Evolutionary conservation across 2,888 invertebrate species (phyloP).

Genomic region (Meiosimyza decipiens): DNA sequence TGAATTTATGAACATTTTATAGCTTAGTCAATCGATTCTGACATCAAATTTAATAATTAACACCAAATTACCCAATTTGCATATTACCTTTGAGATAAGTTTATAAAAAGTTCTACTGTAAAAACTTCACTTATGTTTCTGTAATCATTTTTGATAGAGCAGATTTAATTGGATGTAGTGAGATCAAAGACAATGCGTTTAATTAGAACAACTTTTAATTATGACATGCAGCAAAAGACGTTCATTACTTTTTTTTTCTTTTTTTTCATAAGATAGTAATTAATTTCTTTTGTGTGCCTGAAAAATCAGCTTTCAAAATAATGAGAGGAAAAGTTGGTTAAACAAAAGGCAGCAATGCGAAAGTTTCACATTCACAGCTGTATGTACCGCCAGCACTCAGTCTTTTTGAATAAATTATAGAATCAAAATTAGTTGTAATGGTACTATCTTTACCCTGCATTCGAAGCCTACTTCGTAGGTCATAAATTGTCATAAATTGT

Average conservation of each 20-base stretch:
- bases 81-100: too few species aligned
- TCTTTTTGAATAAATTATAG: too few species aligned
- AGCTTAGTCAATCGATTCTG: too few species aligned
- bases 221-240: not conserved
- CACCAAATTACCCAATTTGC: too few species aligned
- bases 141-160: not conserved
- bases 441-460: too few species aligned
- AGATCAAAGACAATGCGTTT: conserved; percentile 8
- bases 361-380: not conserved
- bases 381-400: not conserved
- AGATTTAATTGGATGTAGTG: conserved; percentile 9
- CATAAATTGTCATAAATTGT: too few species aligned
- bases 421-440: too few species aligned
- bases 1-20: too few species aligned
- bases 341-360: not conserved
- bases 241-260: not conserved
- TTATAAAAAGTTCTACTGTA: not conserved
- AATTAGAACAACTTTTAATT: conserved; percentile 19
- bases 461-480: too few species aligned
- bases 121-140: not conserved
- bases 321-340: not conserved
- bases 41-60: too few species aligned
- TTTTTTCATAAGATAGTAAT: too few species aligned
- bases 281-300: not conserved
- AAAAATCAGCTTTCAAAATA: not conserved